Conservation (phyloP, 2,888 invertebrate species). For the Leucozona laternaria region DNA sequence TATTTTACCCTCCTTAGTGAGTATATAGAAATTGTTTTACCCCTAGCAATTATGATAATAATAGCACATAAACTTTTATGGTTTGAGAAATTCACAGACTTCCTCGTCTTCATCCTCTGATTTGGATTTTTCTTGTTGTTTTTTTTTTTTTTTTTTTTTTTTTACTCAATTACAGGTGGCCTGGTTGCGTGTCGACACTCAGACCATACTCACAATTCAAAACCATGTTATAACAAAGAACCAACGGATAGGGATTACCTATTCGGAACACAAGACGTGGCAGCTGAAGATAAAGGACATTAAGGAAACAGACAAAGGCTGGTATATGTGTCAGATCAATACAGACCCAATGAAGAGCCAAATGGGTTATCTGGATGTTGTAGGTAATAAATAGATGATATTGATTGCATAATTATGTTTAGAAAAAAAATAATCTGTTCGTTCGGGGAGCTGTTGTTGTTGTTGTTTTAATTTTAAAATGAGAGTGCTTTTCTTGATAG, state of each 20-base stretch:
- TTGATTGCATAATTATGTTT: background rate
- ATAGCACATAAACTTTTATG: constrained; percentile 60
- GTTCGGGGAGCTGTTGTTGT: background rate
- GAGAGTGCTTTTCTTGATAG: too few relatives aligned
- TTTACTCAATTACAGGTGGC: constrained; percentile 80
- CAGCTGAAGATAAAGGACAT: constrained; percentile 92
- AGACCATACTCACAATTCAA: constrained; percentile 94
- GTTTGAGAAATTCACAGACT: constrained; percentile 54
- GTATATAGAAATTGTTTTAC: constrained; percentile 3
- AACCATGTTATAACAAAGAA: constrained; percentile 95
- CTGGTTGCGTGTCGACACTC: constrained; percentile 88
- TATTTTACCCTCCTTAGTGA: background rate
- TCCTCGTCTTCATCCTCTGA: constrained; percentile 44
- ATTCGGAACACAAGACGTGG: constrained; percentile 92
- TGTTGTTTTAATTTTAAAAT: background rate
- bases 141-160: constrained; percentile 2
- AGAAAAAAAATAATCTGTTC: background rate
- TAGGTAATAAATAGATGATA: constrained; percentile 86
- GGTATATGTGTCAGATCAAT: constrained; percentile 86
- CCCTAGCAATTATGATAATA: constrained; percentile 73
- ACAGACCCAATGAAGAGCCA: constrained; percentile 86
- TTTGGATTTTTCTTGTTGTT: constrained; percentile 22
- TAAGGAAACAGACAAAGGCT: constrained; percentile 90
- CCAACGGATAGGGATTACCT: constrained; percentile 91
- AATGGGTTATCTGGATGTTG: constrained; percentile 93